phyloP scores from a whole-genome alignment of 1,140 invertebrate species.

The Drosophila bocqueti region DNA sequence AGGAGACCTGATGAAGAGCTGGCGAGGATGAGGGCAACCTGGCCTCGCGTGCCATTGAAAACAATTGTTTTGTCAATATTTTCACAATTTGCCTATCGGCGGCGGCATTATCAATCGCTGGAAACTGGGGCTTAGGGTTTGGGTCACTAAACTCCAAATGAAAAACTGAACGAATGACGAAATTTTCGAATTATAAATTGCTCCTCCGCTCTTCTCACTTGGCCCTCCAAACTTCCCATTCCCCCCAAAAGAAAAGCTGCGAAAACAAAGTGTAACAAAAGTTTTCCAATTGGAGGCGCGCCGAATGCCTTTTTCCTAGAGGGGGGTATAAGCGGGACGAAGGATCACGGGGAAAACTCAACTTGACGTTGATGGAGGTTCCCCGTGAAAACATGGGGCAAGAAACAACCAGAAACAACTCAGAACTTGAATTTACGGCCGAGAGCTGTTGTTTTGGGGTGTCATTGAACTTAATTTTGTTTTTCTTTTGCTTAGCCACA shows the following conservation, averaged over 20 bases:
- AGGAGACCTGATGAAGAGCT: neutral
- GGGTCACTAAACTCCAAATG: slow-evolving; percentile 55
- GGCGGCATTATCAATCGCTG: slow-evolving; percentile 47
- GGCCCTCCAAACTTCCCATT: neutral
- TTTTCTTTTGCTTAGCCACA: slow-evolving; percentile 47
- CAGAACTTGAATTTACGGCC: slow-evolving; percentile 54
- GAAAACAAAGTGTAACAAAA: slow-evolving; percentile 72
- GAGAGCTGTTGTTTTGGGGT: slow-evolving; percentile 66
- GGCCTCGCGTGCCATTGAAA: slow-evolving; percentile 62
- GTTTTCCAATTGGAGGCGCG: slow-evolving; percentile 74
- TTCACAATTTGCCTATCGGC: slow-evolving; percentile 76
- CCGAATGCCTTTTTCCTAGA: neutral
- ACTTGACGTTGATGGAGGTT: slow-evolving; percentile 75
- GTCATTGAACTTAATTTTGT: slow-evolving; percentile 82
- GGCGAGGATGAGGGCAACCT: slow-evolving; percentile 2
- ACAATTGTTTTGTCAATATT: slow-evolving; percentile 83
- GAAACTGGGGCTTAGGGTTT: neutral
- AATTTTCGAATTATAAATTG: slow-evolving; percentile 63
- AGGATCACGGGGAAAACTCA: slow-evolving; percentile 25
- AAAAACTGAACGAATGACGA: slow-evolving; percentile 44
- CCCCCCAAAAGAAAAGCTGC: neutral
- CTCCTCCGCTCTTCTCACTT: slow-evolving; percentile 9
- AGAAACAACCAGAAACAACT: slow-evolving; percentile 32
- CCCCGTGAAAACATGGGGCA: slow-evolving; percentile 25
- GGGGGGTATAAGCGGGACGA: neutral